phyloP scores from a whole-genome alignment of 2,888 invertebrate species.

The Anoncus sp. region DNA sequence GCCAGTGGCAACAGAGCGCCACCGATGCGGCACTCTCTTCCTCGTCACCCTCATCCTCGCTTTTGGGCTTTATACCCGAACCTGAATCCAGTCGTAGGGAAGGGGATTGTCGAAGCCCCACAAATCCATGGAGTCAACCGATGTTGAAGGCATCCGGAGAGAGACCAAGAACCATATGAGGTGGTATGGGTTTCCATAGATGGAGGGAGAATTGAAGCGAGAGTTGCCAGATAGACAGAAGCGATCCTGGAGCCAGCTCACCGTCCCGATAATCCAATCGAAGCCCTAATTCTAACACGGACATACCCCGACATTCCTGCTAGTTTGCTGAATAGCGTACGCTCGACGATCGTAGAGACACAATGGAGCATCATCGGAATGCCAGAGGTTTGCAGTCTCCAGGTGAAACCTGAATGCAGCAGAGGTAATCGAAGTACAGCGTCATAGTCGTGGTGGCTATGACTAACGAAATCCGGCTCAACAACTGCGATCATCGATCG shows the following conservation, averaged over 20 bases:
- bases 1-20: conserved; percentile 52
- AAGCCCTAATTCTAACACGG: conserved; percentile 82
- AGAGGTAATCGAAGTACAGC: conserved; percentile 28
- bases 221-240: conserved; percentile 59
- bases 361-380: conserved; percentile 77
- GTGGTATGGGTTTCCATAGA: conserved; percentile 37
- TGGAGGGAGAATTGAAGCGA: conserved; percentile 27
- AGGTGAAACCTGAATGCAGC: conserved; percentile 33
- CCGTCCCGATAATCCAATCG: conserved; percentile 82
- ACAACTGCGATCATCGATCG: conserved; percentile 62
- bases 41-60: conserved; percentile 53
- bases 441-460: conserved; percentile 15
- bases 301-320: conserved; percentile 80
- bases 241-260: conserved; percentile 65
- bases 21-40: conserved; percentile 30
- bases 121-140: conserved; percentile 58
- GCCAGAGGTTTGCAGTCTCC: conserved; percentile 68
- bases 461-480: conserved; percentile 78
- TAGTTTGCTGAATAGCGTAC: conserved; percentile 81
- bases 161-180: conserved; percentile 56
- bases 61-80: conserved; percentile 36
- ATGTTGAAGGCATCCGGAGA: conserved; percentile 64
- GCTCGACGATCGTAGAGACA: conserved; percentile 76
- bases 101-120: conserved; percentile 59
- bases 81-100: conserved; percentile 52